phyloP scores from a whole-genome alignment of 2,797 vertebrate genomes.

The Cyprinodon diabolis region DNA sequence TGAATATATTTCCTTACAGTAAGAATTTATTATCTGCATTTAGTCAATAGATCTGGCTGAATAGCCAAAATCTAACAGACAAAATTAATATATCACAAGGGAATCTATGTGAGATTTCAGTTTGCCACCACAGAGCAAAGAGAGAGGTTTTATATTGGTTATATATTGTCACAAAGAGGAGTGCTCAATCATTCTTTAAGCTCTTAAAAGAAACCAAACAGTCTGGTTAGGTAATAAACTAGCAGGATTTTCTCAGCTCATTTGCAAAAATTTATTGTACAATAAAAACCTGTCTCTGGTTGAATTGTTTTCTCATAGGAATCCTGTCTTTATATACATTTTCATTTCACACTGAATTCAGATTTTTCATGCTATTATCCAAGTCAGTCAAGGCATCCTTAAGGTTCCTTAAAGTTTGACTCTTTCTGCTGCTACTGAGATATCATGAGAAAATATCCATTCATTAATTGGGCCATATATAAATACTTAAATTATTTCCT shows the following conservation, averaged over 20 bases:
- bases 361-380: slow-evolving; percentile 47
- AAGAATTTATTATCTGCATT: not conserved
- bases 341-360: slow-evolving; percentile 25
- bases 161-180: slow-evolving; percentile 27
- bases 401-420: slow-evolving; percentile 20
- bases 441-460: slow-evolving; percentile 38
- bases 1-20: not conserved
- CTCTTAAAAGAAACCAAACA: slow-evolving; percentile 7
- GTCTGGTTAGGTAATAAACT: slow-evolving; percentile 8
- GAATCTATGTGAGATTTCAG: slow-evolving; percentile 28
- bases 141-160: not conserved
- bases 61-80: not conserved
- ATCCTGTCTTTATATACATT: slow-evolving; percentile 31
- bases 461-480: slow-evolving; percentile 51
- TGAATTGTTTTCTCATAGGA: slow-evolving; percentile 26
- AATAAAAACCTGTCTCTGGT: slow-evolving; percentile 13
- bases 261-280: slow-evolving; percentile 35
- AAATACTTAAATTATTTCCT: slow-evolving; percentile 62
- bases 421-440: slow-evolving; percentile 39
- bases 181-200: not conserved
- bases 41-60: slow-evolving; percentile 9
- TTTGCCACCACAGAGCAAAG: slow-evolving; percentile 24
- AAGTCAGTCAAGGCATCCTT: slow-evolving; percentile 41
- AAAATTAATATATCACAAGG: slow-evolving; percentile 7
- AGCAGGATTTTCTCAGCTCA: slow-evolving; percentile 16